Evolutionary conservation across 2,113 vertebrate genomes (phyloP).

Genomic region (Anhinga anhinga): DNA sequence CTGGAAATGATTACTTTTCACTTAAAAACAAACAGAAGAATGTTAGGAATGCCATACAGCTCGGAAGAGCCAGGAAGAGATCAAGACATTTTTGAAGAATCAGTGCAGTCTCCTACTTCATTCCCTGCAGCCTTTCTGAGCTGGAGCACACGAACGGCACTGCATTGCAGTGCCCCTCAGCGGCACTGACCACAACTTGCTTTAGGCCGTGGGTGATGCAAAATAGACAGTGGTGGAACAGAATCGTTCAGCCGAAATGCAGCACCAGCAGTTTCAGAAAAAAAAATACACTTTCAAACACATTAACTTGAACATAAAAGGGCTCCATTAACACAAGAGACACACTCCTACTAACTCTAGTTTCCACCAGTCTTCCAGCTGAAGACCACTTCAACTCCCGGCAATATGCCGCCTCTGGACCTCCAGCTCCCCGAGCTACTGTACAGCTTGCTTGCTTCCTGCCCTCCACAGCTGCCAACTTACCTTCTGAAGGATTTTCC

Average conservation of each 20-base stretch:
- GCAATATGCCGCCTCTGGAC: neutral
- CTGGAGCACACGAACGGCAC: neutral
- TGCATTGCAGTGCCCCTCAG: neutral
- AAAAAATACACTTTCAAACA: neutral
- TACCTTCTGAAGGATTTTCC: conserved; percentile 96
- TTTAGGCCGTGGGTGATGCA: rapidly evolving
- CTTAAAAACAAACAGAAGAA: neutral
- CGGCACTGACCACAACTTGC: neutral
- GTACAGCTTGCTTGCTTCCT: neutral
- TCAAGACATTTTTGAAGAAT: neutral
- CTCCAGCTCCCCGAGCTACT: neutral
- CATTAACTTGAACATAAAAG: neutral
- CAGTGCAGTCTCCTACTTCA: neutral
- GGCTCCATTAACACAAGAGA: neutral
- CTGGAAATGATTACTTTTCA: neutral
- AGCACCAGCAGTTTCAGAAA: neutral
- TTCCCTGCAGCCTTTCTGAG: neutral
- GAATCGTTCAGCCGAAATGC: neutral
- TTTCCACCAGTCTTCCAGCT: neutral
- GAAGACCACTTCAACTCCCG: neutral
- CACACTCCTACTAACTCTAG: neutral
- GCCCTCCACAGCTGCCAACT: neutral
- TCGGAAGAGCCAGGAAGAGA: neutral
- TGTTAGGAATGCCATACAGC: neutral
- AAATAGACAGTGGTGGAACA: neutral